Conservation (phyloP, 1,140 invertebrate genomes). For the Anastatus disparis region DNA sequence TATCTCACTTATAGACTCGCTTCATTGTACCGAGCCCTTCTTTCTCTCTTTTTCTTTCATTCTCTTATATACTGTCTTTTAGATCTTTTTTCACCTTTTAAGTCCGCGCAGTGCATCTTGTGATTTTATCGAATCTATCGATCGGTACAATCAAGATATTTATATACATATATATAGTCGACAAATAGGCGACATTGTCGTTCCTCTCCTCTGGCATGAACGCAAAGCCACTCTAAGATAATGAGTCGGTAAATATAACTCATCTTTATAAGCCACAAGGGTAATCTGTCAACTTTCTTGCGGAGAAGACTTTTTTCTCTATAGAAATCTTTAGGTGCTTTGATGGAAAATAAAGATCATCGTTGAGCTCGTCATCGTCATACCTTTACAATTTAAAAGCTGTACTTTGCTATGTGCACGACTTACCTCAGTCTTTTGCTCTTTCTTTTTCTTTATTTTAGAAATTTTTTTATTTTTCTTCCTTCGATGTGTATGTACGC, state of each 20-base stretch:
- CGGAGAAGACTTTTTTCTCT: slow-evolving; percentile 38
- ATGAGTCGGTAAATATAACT: not conserved
- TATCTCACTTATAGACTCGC: no score
- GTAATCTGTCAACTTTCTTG: slow-evolving; percentile 57
- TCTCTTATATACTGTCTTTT: no score
- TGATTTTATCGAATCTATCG: slow-evolving; percentile 28
- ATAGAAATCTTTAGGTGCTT: not conserved
- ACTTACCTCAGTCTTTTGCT: no score
- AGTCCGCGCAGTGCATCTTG: not conserved
- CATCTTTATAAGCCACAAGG: no score
- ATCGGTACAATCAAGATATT: slow-evolving; percentile 25
- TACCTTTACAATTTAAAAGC: not conserved
- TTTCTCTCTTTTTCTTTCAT: no score
- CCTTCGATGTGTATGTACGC: not conserved
- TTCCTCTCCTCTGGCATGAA: not conserved
- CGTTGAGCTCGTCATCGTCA: not conserved
- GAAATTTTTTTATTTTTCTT: no score
- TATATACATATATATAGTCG: slow-evolving; percentile 12
- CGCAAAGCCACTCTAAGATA: slow-evolving; percentile 27
- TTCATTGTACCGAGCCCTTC: no score
- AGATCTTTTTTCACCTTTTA: slow-evolving; percentile 10
- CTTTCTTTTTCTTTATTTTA: no score
- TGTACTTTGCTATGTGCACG: not conserved
- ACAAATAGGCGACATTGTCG: slow-evolving; percentile 19
- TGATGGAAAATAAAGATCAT: slow-evolving; percentile 21